A percentile compares a stretch with the other conserved stretches of the same genome.
These are phyloP conservation scores for Tetragnatha versicolor DNA, from an alignment of 1,140 invertebrate species.

Conservation along the genomic window DNA sequence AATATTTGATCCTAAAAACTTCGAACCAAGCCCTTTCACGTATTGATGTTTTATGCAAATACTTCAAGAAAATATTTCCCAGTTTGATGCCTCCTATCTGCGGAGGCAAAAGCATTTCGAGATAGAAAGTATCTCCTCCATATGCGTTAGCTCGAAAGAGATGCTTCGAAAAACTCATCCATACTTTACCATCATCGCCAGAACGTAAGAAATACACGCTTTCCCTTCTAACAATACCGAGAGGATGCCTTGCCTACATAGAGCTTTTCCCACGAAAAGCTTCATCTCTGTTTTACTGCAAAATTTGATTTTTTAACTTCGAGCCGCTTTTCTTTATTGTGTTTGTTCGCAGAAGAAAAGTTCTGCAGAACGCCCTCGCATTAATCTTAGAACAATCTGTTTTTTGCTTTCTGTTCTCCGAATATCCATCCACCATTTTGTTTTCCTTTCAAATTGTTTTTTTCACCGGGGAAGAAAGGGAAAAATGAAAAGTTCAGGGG, in stretches of 20 bases:
- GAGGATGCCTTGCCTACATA: background rate
- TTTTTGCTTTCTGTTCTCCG: background rate
- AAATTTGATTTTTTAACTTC: slow-evolving; percentile 28
- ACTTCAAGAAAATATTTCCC: no score
- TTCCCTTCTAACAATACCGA: background rate
- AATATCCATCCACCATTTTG: slow-evolving; percentile 12
- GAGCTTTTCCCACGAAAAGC: slow-evolving; percentile 6
- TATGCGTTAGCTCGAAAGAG: no score
- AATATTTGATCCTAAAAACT: no score
- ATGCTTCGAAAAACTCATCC: no score
- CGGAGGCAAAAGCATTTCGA: no score
- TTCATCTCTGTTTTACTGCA: slow-evolving; percentile 4
- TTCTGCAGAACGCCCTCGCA: slow-evolving; percentile 12
- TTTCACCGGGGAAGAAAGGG: background rate
- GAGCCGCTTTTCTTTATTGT: slow-evolving; percentile 6
- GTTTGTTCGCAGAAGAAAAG: background rate
- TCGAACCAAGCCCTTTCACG: no score
- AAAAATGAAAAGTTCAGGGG: background rate
- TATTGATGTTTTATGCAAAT: no score
- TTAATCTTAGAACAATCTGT: slow-evolving; percentile 33
- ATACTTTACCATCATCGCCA: no score
- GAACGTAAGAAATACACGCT: background rate
- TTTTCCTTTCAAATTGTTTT: slow-evolving; percentile 33
- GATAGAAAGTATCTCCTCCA: no score
- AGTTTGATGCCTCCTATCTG: no score